Conservation (phyloP, 1,140 invertebrate genomes). For the Drosophila orena region DNA sequence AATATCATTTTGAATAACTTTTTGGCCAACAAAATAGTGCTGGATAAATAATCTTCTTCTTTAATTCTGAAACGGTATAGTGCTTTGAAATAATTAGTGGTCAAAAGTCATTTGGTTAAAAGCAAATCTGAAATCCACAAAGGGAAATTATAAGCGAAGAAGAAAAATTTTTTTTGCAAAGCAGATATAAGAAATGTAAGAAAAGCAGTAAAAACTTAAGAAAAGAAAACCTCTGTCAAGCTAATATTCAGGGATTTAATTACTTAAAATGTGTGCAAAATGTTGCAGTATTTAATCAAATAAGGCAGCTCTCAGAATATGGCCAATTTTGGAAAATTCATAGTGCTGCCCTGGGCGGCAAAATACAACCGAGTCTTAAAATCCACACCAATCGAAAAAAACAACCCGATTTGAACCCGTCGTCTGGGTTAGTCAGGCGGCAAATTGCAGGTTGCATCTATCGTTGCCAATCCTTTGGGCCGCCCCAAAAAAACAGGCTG, state of each 20-base stretch:
- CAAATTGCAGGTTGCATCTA: conserved; percentile 79
- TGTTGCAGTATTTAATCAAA: too few relatives aligned
- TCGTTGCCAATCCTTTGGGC: conserved; percentile 39
- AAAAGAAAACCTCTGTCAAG: background rate
- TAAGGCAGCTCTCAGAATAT: background rate
- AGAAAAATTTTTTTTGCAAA: background rate
- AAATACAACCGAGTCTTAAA: conserved; percentile 12
- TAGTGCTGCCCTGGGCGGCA: background rate
- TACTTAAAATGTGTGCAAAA: too few relatives aligned
- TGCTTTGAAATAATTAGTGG: background rate
- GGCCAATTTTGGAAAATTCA: background rate
- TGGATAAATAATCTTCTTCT: background rate
- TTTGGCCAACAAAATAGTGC: background rate
- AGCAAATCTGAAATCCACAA: background rate
- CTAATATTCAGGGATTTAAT: too few relatives aligned
- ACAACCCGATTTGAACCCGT: conserved; percentile 24
- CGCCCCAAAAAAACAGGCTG: conserved; percentile 6
- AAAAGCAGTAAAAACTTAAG: background rate
- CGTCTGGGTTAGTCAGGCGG: conserved; percentile 61
- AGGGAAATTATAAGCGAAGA: background rate
- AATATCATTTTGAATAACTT: background rate
- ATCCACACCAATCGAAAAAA: conserved; percentile 15
- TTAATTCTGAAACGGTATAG: background rate
- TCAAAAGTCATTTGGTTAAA: conserved; percentile 18
- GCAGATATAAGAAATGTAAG: too few relatives aligned